Conservation (phyloP, 1,140 invertebrate genomes). For the Camponotus vicinus region DNA sequence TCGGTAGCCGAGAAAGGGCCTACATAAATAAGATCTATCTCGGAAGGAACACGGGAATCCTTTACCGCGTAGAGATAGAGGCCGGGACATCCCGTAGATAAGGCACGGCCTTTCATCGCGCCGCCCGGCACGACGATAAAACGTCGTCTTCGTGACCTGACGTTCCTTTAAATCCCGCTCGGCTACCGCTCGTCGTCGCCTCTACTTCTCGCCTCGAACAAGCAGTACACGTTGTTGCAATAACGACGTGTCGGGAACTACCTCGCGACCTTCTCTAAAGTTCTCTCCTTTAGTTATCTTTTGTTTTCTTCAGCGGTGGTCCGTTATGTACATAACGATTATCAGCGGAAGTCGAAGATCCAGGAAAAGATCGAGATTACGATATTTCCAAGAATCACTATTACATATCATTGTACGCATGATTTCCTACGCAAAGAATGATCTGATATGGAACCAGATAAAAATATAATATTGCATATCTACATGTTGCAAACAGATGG, state of each 20-base stretch:
- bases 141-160: conserved; percentile 62
- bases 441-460: neutral
- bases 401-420: neutral
- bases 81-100: conserved; percentile 80
- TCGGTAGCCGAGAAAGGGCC: conserved; percentile 82
- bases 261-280: neutral
- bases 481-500: neutral
- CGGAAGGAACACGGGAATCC: conserved; percentile 84
- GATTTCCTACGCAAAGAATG: neutral
- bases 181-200: conserved; percentile 63
- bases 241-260: conserved; percentile 37
- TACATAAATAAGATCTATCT: conserved; percentile 85
- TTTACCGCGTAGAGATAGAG: conserved; percentile 84
- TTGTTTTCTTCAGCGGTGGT: neutral
- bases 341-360: neutral
- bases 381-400: neutral
- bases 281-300: neutral
- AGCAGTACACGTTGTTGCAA: conserved; percentile 33
- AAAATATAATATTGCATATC: no score
- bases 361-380: neutral
- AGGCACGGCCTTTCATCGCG: conserved; percentile 82
- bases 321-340: neutral
- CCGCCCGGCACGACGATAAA: conserved; percentile 74
- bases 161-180: conserved; percentile 65
- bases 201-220: conserved; percentile 72